These are phyloP conservation scores for Aptenodytes patagonicus DNA, from an alignment of 2,113 vertebrate species.

Conservation along the genomic window DNA sequence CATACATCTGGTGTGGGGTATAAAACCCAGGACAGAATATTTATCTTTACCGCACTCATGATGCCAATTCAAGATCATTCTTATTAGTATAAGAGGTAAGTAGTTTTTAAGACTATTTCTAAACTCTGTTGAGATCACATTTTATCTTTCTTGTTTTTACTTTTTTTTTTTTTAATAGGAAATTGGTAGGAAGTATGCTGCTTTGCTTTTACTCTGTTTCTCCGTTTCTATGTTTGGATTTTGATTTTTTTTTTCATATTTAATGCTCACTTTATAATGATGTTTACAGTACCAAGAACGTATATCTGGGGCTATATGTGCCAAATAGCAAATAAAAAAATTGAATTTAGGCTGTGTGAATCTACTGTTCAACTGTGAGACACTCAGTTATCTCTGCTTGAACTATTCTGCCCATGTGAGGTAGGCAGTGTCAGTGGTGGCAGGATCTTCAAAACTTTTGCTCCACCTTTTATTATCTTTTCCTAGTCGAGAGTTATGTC, in stretches of 20 bases:
- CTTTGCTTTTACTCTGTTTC: not conserved
- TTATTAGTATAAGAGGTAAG: not conserved
- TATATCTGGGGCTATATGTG: not conserved
- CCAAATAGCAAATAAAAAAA: not conserved
- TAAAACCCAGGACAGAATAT: not conserved
- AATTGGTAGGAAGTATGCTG: not conserved
- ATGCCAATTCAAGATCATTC: not conserved
- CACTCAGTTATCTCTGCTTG: not conserved
- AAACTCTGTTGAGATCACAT: not conserved
- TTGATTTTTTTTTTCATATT: not conserved
- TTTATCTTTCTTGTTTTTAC: not conserved
- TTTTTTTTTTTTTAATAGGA: not conserved
- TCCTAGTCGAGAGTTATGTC: not conserved
- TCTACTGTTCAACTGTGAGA: not conserved
- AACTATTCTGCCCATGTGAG: not conserved
- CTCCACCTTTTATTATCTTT: not conserved
- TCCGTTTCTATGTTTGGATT: not conserved
- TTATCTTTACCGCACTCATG: not conserved
- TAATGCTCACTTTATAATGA: not conserved
- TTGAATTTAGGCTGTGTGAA: not conserved
- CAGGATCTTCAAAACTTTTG: not conserved
- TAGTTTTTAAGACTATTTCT: not conserved
- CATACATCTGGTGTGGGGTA: not conserved
- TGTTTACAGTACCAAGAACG: not conserved
- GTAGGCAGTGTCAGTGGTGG: not conserved